phyloP scores from a whole-genome alignment of 2,888 invertebrate species.

The Hydroisotoma schaefferi region DNA sequence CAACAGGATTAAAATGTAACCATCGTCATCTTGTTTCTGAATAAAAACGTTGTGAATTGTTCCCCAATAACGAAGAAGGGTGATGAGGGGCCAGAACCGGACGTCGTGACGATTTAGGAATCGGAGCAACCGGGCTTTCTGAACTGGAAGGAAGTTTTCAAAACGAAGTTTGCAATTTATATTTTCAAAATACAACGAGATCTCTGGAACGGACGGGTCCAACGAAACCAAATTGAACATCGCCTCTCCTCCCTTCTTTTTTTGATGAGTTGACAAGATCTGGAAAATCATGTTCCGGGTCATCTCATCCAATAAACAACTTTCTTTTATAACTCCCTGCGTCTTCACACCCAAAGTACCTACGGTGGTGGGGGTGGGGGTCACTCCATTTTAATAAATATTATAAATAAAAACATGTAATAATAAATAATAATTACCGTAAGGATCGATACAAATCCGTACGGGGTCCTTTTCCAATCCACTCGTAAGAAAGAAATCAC shows the following conservation, averaged over 20 bases:
- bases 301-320: background rate
- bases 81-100: slow-evolving; percentile 22
- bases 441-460: slow-evolving; percentile 2
- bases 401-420: background rate
- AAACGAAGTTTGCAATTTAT: slow-evolving; percentile 23
- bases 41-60: slow-evolving; percentile 5
- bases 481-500: background rate
- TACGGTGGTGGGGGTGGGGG: background rate
- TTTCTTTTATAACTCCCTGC: background rate
- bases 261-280: background rate
- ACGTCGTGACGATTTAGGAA: slow-evolving; percentile 22
- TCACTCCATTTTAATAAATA: too few relatives aligned
- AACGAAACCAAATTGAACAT: background rate
- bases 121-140: slow-evolving; percentile 17
- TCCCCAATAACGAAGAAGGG: slow-evolving; percentile 22
- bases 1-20: slow-evolving; percentile 17
- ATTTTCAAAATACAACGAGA: slow-evolving; percentile 19
- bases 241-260: background rate
- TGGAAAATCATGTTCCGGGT: background rate
- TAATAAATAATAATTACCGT: background rate
- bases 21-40: slow-evolving; percentile 17
- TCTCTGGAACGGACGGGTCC: slow-evolving; percentile 18
- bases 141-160: slow-evolving; percentile 26
- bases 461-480: background rate
- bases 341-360: background rate